phyloP scores from a whole-genome alignment of 2,797 vertebrate species.

The Champsocephalus esox region DNA sequence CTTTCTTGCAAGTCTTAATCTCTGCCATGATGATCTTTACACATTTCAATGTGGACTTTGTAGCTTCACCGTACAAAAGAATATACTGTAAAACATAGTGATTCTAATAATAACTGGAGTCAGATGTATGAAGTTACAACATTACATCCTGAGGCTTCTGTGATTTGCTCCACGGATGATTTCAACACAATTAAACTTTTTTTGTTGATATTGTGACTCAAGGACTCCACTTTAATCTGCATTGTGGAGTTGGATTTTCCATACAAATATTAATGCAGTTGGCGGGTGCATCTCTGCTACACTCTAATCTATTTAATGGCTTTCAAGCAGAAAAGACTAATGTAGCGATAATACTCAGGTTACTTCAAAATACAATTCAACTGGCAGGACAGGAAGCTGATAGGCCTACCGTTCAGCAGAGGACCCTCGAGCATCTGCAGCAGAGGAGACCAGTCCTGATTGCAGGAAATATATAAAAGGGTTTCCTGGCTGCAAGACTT shows the following conservation, averaged over 20 bases:
- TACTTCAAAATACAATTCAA: conserved; percentile 55
- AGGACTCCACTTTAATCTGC: conserved; percentile 61
- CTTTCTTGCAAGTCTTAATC: background rate
- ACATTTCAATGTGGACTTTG: background rate
- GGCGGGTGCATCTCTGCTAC: conserved; percentile 45
- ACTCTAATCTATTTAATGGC: conserved; percentile 65
- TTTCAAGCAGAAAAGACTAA: conserved; percentile 46
- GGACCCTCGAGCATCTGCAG: conserved; percentile 15
- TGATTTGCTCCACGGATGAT: conserved; percentile 29
- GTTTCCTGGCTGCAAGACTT: conserved; percentile 16
- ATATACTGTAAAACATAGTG: background rate
- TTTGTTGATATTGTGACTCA: conserved; percentile 40
- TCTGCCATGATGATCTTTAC: background rate
- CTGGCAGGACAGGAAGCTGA: conserved; percentile 49
- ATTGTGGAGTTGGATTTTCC: conserved; percentile 52
- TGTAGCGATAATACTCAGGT: conserved; percentile 49
- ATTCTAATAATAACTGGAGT: conserved; percentile 15
- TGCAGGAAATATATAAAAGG: conserved; percentile 22
- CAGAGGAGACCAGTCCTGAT: conserved; percentile 4
- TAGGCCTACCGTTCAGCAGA: background rate
- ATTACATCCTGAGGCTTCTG: conserved; percentile 39
- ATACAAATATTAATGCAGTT: conserved; percentile 60
- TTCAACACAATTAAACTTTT: conserved; percentile 42
- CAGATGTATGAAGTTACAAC: conserved; percentile 18
- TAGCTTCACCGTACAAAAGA: background rate